Evolutionary conservation across 2,113 vertebrate species (phyloP).

Genomic region (Cervus canadensis): DNA sequence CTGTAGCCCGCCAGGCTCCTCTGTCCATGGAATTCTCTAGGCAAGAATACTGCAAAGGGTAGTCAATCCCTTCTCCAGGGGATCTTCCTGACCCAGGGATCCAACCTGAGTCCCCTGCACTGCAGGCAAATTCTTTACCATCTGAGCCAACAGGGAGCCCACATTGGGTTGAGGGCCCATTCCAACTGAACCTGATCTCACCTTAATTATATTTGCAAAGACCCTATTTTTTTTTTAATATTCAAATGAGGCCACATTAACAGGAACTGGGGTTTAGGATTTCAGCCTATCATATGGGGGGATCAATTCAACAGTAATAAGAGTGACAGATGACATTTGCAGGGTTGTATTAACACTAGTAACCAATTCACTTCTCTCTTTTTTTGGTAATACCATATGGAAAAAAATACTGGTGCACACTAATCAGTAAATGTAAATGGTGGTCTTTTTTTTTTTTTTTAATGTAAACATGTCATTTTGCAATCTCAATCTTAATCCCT

Average conservation of each 20-base stretch:
- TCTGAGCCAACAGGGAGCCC: neutral
- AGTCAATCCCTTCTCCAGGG: neutral
- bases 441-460: neutral
- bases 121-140: neutral
- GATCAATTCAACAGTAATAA: neutral
- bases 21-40: neutral
- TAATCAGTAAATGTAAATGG: neutral
- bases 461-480: neutral
- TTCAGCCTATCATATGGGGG: neutral
- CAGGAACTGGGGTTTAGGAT: neutral
- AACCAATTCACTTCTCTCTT: neutral
- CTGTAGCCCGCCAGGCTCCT: neutral
- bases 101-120: neutral
- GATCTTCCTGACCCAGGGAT: neutral
- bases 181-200: neutral
- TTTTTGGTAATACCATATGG: neutral
- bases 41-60: neutral
- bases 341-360: neutral
- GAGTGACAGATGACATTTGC: neutral
- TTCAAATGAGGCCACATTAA: neutral
- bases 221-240: neutral
- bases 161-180: neutral
- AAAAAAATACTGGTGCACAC: neutral
- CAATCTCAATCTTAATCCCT: neutral
- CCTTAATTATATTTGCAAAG: neutral